These are phyloP conservation scores for Monopterus albus DNA, from an alignment of 2,113 vertebrate genomes.

Conservation along the genomic window DNA sequence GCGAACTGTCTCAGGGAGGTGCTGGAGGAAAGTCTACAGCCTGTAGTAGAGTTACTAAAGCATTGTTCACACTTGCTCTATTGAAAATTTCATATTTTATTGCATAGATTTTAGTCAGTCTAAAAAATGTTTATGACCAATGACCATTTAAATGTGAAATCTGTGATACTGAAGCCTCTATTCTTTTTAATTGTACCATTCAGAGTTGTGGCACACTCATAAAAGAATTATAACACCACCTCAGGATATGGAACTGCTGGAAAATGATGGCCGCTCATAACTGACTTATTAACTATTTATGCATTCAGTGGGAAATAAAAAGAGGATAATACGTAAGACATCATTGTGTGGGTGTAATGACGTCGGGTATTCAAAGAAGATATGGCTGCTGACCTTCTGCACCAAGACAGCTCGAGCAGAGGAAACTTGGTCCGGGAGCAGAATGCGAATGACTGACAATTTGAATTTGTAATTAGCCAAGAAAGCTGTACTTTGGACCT, in stretches of 20 bases:
- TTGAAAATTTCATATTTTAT: slow-evolving; percentile 27
- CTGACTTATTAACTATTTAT: slow-evolving; percentile 72
- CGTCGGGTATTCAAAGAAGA: slow-evolving; percentile 16
- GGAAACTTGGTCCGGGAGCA: neutral
- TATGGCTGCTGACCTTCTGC: slow-evolving; percentile 22
- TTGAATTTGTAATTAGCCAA: slow-evolving; percentile 31
- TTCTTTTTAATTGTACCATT: slow-evolving; percentile 58
- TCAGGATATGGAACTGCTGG: slow-evolving; percentile 44
- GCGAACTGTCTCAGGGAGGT: neutral
- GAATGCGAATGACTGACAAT: slow-evolving; percentile 27
- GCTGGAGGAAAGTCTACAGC: slow-evolving; percentile 2
- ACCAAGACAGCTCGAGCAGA: neutral
- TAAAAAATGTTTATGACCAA: slow-evolving; percentile 36
- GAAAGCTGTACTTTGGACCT: slow-evolving; percentile 22
- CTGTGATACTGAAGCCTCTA: slow-evolving; percentile 1
- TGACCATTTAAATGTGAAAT: slow-evolving; percentile 43
- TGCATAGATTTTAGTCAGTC: slow-evolving; percentile 27
- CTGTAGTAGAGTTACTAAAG: slow-evolving; percentile 23
- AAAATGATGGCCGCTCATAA: slow-evolving; percentile 56
- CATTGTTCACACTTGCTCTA: slow-evolving; percentile 6
- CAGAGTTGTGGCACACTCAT: slow-evolving; percentile 53
- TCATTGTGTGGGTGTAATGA: slow-evolving; percentile 40
- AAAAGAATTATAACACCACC: slow-evolving; percentile 61
- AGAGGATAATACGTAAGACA: too few relatives aligned
- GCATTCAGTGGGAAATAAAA: slow-evolving; percentile 44